Evolutionary conservation across 1,140 invertebrate genomes (phyloP), one percentile per base, ranked within the genome.

Genomic region (Drosophila sulfurigaster): DNA sequence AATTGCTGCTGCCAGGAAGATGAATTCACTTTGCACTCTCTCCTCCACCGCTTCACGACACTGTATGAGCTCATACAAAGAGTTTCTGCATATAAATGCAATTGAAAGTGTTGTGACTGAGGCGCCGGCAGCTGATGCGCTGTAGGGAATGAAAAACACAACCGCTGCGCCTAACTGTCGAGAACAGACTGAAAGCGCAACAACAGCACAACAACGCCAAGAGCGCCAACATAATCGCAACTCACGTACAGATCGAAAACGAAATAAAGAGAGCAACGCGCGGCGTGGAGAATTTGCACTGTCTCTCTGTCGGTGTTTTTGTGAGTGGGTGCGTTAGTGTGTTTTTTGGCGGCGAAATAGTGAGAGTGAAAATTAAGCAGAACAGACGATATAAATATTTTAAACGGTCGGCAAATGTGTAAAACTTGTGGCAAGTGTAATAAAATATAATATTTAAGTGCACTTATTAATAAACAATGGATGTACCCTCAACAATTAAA

Each of bases 151-250:
- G 38, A 5, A 51, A 59, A 51, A 59, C 68, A 82, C 81, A 78
- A 87, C 83, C 77, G 70, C 59, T 58, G 45, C 49, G 58, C 28
- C 46, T 76, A 87, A 88, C 79, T 77, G 79, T 67, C 59, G 58
- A 74, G 13, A 79, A 70, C 60, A 60, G 65, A 86, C 76, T 81
- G 66, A 81, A 78, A 75, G 49, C 49, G 59, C 64, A 56, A 46
- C 63, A 46, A 35, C 60, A 38, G 35, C 35, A 25, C 35, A 10
- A 7, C 35, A 32, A 2, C 35, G 35, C 5, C 7, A 58, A 56
- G 63, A 66, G 38, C 45, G 46, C 41, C 46, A 71, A 51, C 73
- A 75, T 75, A 75, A 75, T 64, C 67, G 73, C 69, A 69, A 38
- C 35, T 45, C 59, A 46, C 46, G 65, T 48, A 63, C 45, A 65